phyloP scores from a whole-genome alignment of 2,797 vertebrate species.

The Helostoma temminkii region DNA sequence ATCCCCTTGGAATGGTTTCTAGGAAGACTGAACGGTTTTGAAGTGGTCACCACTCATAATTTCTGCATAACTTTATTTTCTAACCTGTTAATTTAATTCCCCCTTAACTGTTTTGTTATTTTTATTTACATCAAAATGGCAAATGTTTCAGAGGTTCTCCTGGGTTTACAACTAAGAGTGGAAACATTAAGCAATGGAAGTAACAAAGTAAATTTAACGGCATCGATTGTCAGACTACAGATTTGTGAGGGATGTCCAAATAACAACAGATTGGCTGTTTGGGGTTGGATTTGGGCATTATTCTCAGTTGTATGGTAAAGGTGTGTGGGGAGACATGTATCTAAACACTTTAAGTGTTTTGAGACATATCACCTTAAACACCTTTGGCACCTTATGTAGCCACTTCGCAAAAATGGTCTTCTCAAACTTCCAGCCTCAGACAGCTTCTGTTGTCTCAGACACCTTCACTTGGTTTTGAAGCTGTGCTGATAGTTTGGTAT shows the following conservation, averaged over 20 bases:
- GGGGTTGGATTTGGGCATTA: slow-evolving; percentile 67
- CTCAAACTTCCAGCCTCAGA: slow-evolving; percentile 64
- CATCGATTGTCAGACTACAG: slow-evolving; percentile 50
- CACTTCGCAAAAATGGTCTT: slow-evolving; percentile 62
- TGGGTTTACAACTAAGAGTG: slow-evolving; percentile 74
- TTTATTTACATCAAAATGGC: slow-evolving; percentile 71
- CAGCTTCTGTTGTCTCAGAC: slow-evolving; percentile 65
- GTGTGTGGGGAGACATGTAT: slow-evolving; percentile 56
- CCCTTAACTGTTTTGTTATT: slow-evolving; percentile 64
- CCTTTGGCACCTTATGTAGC: slow-evolving; percentile 69
- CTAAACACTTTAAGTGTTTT: slow-evolving; percentile 48
- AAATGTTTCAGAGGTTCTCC: slow-evolving; percentile 84
- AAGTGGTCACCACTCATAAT: slow-evolving; percentile 66
- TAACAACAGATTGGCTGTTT: slow-evolving; percentile 47
- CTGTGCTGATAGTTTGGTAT: slow-evolving; percentile 49
- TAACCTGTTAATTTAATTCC: slow-evolving; percentile 81
- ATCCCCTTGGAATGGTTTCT: slow-evolving; percentile 35
- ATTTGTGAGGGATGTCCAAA: slow-evolving; percentile 35
- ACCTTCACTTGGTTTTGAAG: slow-evolving; percentile 52
- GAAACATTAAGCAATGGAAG: slow-evolving; percentile 31
- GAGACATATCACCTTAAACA: slow-evolving; percentile 48
- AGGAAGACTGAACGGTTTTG: slow-evolving; percentile 66
- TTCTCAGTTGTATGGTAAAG: slow-evolving; percentile 48
- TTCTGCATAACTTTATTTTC: slow-evolving; percentile 78
- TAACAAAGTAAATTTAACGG: slow-evolving; percentile 33